Conservation (phyloP, 2,113 vertebrate genomes). For the Chionodraco myersi region DNA sequence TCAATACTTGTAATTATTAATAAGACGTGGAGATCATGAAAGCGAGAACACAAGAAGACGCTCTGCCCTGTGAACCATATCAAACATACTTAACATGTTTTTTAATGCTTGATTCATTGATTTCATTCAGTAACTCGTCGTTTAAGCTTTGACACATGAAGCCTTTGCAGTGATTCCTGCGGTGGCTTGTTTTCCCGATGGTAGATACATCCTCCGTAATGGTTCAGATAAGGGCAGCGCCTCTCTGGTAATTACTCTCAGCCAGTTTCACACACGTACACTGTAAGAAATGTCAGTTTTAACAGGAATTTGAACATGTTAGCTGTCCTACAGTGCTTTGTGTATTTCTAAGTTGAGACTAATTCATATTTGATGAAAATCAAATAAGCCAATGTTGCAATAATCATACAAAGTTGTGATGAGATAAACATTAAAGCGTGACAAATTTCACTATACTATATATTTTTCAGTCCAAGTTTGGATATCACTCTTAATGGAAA, state of each 20-base stretch:
- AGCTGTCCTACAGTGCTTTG: background rate
- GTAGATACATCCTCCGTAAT: conserved; percentile 56
- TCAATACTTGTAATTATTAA: conserved; percentile 4
- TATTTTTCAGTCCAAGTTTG: background rate
- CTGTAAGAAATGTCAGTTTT: conserved; percentile 28
- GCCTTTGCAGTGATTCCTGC: conserved; percentile 18
- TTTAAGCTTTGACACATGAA: conserved; percentile 17
- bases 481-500: background rate
- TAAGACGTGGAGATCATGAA: background rate
- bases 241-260: conserved; percentile 60
- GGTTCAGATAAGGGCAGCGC: conserved; percentile 61
- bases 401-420: too few species aligned
- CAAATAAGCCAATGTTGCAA: background rate
- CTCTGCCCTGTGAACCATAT: too few species aligned
- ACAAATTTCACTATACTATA: too few species aligned
- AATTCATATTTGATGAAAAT: too few species aligned
- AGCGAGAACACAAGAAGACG: background rate
- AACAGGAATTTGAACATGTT: background rate
- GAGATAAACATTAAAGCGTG: background rate
- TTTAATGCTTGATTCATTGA: background rate
- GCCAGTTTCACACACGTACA: conserved; percentile 25
- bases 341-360: too few species aligned
- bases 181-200: conserved; percentile 52
- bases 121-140: background rate
- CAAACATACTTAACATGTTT: background rate